Evolutionary conservation across 1,140 invertebrate species (phyloP).

Genomic region (Trachymyrmex septentrionalis): DNA sequence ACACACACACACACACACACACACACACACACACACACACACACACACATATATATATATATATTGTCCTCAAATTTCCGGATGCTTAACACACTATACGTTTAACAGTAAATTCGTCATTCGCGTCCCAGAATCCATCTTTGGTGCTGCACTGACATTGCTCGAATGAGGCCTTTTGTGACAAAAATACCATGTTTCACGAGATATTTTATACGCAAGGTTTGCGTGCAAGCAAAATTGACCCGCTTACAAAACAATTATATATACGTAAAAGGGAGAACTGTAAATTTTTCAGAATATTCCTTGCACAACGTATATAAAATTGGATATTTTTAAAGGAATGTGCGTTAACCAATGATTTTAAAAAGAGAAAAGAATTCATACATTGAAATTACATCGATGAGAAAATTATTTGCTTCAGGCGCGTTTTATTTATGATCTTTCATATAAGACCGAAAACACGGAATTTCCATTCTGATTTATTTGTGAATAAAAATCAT

Average conservation of each 20-base stretch:
- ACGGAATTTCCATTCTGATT: not conserved
- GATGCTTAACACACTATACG: not conserved
- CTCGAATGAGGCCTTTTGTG: not conserved
- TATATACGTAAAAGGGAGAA: not conserved
- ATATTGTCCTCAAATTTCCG: not conserved
- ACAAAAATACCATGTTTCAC: not conserved
- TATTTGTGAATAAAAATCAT: not conserved
- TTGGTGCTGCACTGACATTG: not conserved
- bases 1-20: no score
- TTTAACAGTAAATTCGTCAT: slow-evolving; percentile 50
- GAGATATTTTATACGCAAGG: not conserved
- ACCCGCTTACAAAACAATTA: not conserved
- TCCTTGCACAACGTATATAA: not conserved
- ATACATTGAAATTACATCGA: slow-evolving; percentile 47
- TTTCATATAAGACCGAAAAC: not conserved
- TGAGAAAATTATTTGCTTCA: slow-evolving; percentile 46
- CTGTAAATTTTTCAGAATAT: not conserved
- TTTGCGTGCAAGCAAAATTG: slow-evolving; percentile 2
- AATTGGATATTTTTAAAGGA: not conserved
- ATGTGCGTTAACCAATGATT: not conserved
- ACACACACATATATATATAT: not conserved
- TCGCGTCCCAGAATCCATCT: not conserved
- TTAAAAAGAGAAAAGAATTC: not conserved
- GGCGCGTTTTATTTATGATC: slow-evolving; percentile 22
- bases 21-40: no score